A percentile compares a stretch with the other conserved stretches of the same genome.
phyloP scores from a whole-genome alignment of 2,797 vertebrate species.

The Paramormyrops hopkinsi region DNA sequence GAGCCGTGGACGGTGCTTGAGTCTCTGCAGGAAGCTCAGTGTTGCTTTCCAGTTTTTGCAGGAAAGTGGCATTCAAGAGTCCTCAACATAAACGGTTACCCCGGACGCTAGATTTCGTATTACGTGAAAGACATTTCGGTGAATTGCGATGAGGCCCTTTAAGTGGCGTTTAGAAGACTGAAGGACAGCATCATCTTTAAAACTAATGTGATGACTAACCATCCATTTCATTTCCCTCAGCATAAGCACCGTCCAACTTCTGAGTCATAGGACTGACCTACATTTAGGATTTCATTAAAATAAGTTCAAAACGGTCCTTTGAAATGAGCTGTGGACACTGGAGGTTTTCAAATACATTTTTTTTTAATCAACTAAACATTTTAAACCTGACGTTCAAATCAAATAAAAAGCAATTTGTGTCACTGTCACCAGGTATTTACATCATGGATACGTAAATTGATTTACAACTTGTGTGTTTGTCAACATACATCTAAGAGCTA shows the following conservation, averaged over 20 bases:
- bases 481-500: neutral
- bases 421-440: constrained; percentile 13
- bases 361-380: neutral
- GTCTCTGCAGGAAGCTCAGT: neutral
- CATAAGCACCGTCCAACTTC: neutral
- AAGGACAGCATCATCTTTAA: neutral
- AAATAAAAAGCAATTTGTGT: constrained; percentile 8
- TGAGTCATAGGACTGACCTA: neutral
- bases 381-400: neutral
- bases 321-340: neutral
- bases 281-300: neutral
- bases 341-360: neutral
- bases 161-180: neutral
- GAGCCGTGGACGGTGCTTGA: neutral
- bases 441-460: neutral
- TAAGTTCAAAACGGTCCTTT: neutral
- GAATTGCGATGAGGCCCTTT: neutral
- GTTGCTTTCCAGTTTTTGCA: neutral
- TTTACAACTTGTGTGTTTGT: neutral
- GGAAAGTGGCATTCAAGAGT: neutral
- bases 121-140: neutral
- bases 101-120: neutral
- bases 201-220: neutral
- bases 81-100: neutral
- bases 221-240: neutral